Evolutionary conservation across 1,140 invertebrate species (phyloP).

Genomic region (Rhyzopertha dominica): DNA sequence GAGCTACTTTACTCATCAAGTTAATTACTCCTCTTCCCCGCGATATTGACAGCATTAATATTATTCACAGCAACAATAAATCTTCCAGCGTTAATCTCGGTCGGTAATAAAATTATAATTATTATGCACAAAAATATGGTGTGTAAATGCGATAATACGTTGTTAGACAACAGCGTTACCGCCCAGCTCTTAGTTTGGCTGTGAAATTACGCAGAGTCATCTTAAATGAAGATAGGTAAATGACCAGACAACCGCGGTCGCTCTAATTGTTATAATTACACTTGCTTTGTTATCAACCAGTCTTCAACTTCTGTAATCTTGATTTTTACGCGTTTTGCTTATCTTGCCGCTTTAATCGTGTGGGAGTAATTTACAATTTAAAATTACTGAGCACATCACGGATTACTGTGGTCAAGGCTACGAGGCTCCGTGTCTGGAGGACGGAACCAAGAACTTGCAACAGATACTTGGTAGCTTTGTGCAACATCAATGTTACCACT

Average conservation of each 20-base stretch:
- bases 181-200: slow-evolving; percentile 19
- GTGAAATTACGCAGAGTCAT: slow-evolving; percentile 18
- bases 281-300: slow-evolving; percentile 19
- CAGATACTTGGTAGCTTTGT: too few relatives aligned
- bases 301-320: slow-evolving; percentile 14
- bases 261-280: slow-evolving; percentile 32
- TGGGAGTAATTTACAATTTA: too few relatives aligned
- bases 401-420: too few relatives aligned
- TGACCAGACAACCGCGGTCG: slow-evolving; percentile 17
- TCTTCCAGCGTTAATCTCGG: too few relatives aligned
- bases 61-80: too few relatives aligned
- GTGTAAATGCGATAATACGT: slow-evolving; percentile 18
- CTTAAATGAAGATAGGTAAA: slow-evolving; percentile 20
- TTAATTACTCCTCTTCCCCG: too few relatives aligned
- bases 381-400: too few relatives aligned
- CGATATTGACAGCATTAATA: too few relatives aligned
- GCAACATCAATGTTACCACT: too few relatives aligned
- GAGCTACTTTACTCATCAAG: too few relatives aligned
- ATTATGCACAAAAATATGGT: slow-evolving; percentile 21
- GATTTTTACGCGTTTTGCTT: slow-evolving; percentile 21
- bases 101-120: slow-evolving; percentile 23
- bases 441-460: too few relatives aligned
- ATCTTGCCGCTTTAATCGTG: slow-evolving; percentile 9
- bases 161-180: slow-evolving; percentile 18
- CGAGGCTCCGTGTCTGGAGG: too few relatives aligned